These are phyloP conservation scores for Drosophila suboccidentalis DNA, from an alignment of 2,888 invertebrate genomes.

Conservation along the genomic window DNA sequence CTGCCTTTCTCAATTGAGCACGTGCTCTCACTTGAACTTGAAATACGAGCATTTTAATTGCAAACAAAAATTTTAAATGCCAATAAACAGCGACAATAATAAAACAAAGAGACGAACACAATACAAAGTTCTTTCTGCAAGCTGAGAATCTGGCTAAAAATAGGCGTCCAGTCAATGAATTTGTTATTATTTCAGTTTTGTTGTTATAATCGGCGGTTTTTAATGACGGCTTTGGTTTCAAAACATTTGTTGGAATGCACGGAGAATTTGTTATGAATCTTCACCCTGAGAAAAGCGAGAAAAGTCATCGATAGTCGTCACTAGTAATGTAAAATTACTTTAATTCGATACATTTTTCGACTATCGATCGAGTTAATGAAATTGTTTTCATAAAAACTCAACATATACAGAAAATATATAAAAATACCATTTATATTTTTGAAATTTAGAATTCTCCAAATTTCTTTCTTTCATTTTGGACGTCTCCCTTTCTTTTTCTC, in stretches of 20 bases:
- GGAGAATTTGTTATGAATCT: background rate
- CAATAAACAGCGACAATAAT: conserved; percentile 53
- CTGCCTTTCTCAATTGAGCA: conserved; percentile 22
- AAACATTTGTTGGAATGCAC: background rate
- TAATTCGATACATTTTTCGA: too few species aligned
- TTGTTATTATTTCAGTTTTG: conserved; percentile 11
- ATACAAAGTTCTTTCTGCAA: conserved; percentile 14
- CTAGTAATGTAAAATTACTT: too few species aligned
- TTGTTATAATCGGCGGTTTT: conserved; percentile 4
- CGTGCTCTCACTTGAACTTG: conserved; percentile 73
- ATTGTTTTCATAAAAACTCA: too few species aligned
- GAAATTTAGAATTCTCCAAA: background rate
- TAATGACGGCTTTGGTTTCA: conserved; percentile 12
- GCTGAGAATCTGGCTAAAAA: conserved; percentile 21
- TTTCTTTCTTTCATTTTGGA: too few species aligned
- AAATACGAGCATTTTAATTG: conserved; percentile 66
- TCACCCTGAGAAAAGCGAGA: background rate
- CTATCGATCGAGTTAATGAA: too few species aligned
- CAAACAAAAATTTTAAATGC: conserved; percentile 65
- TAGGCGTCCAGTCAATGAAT: conserved; percentile 26
- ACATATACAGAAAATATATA: background rate
- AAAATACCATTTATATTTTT: background rate
- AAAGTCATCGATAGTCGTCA: background rate
- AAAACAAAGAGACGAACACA: conserved; percentile 12
- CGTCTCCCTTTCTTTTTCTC: background rate